Percentiles rank a stretch among this genome's conserved stretches.
These are phyloP conservation scores for Leptarthrus brevirostris DNA, from an alignment of 2,888 invertebrate species.

Conservation along the genomic window DNA sequence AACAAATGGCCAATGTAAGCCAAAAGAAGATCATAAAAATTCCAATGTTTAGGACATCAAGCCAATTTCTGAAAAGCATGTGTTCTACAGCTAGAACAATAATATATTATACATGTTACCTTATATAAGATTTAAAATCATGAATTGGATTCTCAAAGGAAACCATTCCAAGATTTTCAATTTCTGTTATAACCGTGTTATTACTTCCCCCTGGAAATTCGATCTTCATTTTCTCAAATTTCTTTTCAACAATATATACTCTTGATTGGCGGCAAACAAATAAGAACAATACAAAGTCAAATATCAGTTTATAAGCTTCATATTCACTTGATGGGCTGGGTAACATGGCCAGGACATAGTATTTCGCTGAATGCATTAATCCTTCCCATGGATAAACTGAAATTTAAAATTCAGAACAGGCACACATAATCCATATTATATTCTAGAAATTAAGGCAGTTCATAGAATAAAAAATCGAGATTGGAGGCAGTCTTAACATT, in stretches of 20 bases:
- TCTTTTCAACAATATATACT: conserved; percentile 85
- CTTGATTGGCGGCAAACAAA: conserved; percentile 85
- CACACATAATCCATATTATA: no score
- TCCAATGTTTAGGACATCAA: conserved; percentile 89
- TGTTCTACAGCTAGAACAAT: no score
- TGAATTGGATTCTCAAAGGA: conserved; percentile 85
- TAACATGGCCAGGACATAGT: conserved; percentile 80
- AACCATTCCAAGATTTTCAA: conserved; percentile 60
- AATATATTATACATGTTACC: no score
- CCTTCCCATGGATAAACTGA: conserved; percentile 76
- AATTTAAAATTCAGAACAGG: no score
- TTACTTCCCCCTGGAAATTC: conserved; percentile 81
- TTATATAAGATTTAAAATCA: conserved; percentile 84
- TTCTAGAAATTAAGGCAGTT: no score
- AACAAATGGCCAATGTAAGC: conserved; percentile 94
- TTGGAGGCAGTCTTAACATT: no score
- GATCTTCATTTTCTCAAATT: conserved; percentile 66
- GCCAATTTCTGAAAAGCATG: conserved; percentile 79
- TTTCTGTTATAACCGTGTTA: conserved; percentile 78
- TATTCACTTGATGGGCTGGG: conserved; percentile 83
- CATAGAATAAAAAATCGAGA: no score
- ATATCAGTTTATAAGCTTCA: conserved; percentile 83
- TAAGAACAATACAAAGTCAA: conserved; percentile 89
- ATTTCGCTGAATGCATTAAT: background rate
- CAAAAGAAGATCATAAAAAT: conserved; percentile 94